Conservation (phyloP, 2,113 vertebrate species). For the Rousettus leschenaultii region DNA sequence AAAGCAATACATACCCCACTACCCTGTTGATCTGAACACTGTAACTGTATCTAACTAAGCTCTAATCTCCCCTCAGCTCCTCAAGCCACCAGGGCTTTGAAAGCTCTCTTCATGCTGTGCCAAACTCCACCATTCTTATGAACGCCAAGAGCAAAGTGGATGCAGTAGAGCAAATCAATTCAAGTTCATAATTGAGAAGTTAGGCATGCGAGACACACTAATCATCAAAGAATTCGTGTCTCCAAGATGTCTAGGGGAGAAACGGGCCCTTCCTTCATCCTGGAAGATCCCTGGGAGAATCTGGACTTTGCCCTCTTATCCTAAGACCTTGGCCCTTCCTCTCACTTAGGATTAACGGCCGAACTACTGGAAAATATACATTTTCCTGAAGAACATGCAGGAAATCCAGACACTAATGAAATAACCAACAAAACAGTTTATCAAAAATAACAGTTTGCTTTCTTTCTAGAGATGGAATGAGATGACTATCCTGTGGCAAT, state of each 20-base stretch:
- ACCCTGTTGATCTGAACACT: background rate
- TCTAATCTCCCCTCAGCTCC: constrained; percentile 2
- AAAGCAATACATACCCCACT: background rate
- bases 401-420: background rate
- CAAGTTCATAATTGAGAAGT: constrained; percentile 42
- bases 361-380: background rate
- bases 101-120: background rate
- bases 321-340: too few relatives aligned
- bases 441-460: background rate
- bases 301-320: background rate
- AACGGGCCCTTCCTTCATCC: background rate
- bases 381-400: background rate
- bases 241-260: background rate
- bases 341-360: background rate
- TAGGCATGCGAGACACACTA: background rate
- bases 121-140: background rate
- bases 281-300: background rate
- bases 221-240: background rate
- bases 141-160: constrained; percentile 18
- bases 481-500: background rate
- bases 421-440: background rate
- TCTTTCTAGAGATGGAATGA: background rate
- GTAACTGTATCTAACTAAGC: background rate
- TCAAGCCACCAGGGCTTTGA: background rate
- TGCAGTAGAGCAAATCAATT: constrained; percentile 40